Evolutionary conservation across 2,888 invertebrate species (phyloP).

Genomic region (Brenthis hecate): DNA sequence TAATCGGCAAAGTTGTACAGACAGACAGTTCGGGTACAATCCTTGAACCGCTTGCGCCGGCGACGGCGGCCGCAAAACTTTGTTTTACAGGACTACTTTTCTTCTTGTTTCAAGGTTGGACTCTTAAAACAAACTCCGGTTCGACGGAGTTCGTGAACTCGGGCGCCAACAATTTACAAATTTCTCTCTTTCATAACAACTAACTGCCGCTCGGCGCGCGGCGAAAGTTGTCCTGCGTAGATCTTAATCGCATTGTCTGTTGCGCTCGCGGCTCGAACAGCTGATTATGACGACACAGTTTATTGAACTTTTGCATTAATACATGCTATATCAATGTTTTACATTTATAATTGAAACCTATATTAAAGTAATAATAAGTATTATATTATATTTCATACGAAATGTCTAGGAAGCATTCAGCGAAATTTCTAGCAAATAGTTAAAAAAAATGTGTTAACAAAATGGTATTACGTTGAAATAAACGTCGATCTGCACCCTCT

Average conservation of each 20-base stretch:
- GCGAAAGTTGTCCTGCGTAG: slow-evolving; percentile 84
- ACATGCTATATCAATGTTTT: slow-evolving; percentile 36
- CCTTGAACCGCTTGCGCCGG: slow-evolving; percentile 83
- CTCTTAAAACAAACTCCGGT: slow-evolving; percentile 84
- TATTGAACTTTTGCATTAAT: slow-evolving; percentile 69
- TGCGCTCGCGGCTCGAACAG: slow-evolving; percentile 80
- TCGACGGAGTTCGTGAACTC: slow-evolving; percentile 84
- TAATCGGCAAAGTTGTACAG: slow-evolving; percentile 84
- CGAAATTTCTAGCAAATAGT: too few relatives aligned
- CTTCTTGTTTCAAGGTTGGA: slow-evolving; percentile 84
- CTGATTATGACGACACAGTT: slow-evolving; percentile 77
- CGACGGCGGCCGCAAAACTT: slow-evolving; percentile 84
- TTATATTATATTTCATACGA: too few relatives aligned
- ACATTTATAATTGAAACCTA: too few relatives aligned
- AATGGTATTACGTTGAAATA: slow-evolving; percentile 28
- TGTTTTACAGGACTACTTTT: slow-evolving; percentile 84
- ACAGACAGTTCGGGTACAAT: slow-evolving; percentile 83
- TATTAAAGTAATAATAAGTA: too few relatives aligned
- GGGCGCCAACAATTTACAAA: slow-evolving; percentile 84
- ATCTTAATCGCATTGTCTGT: slow-evolving; percentile 83
- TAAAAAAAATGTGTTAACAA: slow-evolving; percentile 25
- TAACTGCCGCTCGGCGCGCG: slow-evolving; percentile 82
- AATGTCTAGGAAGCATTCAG: background rate
- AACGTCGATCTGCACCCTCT: slow-evolving; percentile 55
- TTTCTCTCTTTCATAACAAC: slow-evolving; percentile 84